Base-by-base conservation (phyloP, 2,888 invertebrate species). In the Acheta domesticus region DNA sequence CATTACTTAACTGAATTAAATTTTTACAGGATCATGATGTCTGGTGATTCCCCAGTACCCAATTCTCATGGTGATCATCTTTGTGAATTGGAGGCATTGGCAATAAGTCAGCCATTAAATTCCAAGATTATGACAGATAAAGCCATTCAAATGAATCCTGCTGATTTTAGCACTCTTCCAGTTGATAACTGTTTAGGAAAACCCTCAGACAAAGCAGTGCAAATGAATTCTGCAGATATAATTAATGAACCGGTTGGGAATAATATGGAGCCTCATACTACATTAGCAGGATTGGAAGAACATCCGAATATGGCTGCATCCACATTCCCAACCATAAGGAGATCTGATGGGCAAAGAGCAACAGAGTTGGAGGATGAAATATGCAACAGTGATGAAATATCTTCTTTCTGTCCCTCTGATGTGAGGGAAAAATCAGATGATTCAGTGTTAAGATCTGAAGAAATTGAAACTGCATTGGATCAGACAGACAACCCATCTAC, bases 21-120 rank as follows among this genome's bases (percentile, higher is more conserved):
- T 5, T 36, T 36, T 36, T 36, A 36, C 82, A 85, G 85, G 83
- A 84, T 84, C 76, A 84, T 84, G 83, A 85, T 85, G 85, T 84
- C 85, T 19, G 84, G 84, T 49, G 84, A 85, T 80, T 84, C 85
- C 20, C 84, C 85, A 62, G 83, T 77, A 20, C 74, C 76, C 76
- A 78, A 76, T 21, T 36, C 36, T 36, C 36, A 36, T 5, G 49
- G 49, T 21, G 48, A 75, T 36, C 16, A 74, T 48, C 12, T 75
- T 2, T 49, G 75, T 23, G 80, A 80, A 20, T 23, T 75, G 20
- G 75, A 78, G n/a, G 78, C 77, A 11, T 20, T 48, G n/a, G 49
- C 21, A 19, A 16, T 79, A n/a, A 23, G 20, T 49, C 77, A 48
- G 19, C 79, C 76, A 74, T 23, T 77, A 14, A 74, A 48, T 23